Base-by-base conservation (phyloP, 92 coral and sea anemone genomes). In the Epizoanthus scotinus region DNA sequence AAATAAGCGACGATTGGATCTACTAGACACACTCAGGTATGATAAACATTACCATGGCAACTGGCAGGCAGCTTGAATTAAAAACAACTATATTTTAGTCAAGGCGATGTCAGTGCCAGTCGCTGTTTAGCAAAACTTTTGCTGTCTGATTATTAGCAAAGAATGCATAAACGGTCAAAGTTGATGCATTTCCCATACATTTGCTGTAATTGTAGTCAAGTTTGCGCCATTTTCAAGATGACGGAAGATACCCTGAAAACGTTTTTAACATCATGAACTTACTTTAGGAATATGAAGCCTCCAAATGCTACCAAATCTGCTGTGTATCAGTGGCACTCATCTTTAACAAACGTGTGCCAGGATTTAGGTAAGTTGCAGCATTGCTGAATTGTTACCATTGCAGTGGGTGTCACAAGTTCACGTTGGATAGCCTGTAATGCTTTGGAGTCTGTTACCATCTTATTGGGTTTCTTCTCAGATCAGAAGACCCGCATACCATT, bases 271-370 rank as follows among this genome's bases (percentile, higher is more conserved):
- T 8, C 49, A 8, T 42, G 49, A 42, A 42, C 49, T 42, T 8
- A 8, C 70, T 71, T 7, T 40, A 95, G 98, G 77, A 86, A 89
- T 64, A 91, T 95, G 92, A 93, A 88, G 83, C 98, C 98, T 19
- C 98, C 98, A 20, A 91, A 87, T 79, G 87, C 98, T 24, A 95
- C 98, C 62, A 95, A 95, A 70, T 94, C 98, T 3, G 95, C 98
- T 8, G 98, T 95, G 18, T 95, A 95, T 75, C 97, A 95, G 53
- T 95, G 98, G 98, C 86, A 95, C 60, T 61, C 85, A 19, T 89
- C 94, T 3, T 71, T 95, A 40, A 54, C 84, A 5, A 82, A 87
- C 19, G 58, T 86, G 22, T 89, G 90, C 25, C 88, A 84, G 55
- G 90, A 95, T 58, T 89, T 95, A 20, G 98, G 98, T 95, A 61